These are phyloP conservation scores for Trichosurus vulpecula DNA, from an alignment of 2,797 vertebrate genomes.

Conservation along the genomic window DNA sequence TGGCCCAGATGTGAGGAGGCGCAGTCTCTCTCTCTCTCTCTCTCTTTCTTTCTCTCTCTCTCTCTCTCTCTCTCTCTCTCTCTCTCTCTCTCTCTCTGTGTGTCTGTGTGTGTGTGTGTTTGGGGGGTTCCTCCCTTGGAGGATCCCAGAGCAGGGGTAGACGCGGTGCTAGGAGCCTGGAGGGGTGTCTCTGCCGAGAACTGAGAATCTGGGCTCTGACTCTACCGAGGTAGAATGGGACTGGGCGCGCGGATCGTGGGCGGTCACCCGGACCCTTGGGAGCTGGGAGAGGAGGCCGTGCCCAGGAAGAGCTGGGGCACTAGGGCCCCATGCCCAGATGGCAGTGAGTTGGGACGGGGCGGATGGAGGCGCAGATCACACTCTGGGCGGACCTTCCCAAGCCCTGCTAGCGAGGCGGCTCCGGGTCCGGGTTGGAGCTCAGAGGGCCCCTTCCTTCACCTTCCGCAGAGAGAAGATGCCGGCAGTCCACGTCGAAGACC, in stretches of 20 bases:
- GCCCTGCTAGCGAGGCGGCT: neutral
- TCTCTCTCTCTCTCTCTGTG: too few relatives aligned
- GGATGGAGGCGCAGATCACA: neutral
- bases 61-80: too few relatives aligned
- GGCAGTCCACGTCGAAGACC: conserved; percentile 92
- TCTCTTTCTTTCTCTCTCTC: too few relatives aligned
- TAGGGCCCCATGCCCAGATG: conserved; percentile 27
- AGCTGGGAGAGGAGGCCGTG: too few relatives aligned
- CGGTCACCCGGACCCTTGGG: too few relatives aligned
- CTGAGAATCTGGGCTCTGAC: neutral
- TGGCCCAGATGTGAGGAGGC: neutral
- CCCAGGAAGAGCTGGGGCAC: neutral
- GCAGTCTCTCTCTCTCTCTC: too few relatives aligned
- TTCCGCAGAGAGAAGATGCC: conserved; percentile 87
- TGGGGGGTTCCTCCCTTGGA: too few relatives aligned
- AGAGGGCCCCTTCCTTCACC: neutral
- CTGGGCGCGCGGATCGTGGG: too few relatives aligned
- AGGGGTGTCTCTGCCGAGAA: neutral
- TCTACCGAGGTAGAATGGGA: too few relatives aligned
- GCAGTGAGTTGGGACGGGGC: neutral
- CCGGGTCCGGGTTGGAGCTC: neutral
- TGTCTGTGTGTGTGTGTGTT: neutral
- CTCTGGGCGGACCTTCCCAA: neutral
- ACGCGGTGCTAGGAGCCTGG: neutral
- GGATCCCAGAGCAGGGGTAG: neutral